Base-by-base conservation (phyloP, 1,140 invertebrate genomes). In the Odontomachus brunneus region DNA sequence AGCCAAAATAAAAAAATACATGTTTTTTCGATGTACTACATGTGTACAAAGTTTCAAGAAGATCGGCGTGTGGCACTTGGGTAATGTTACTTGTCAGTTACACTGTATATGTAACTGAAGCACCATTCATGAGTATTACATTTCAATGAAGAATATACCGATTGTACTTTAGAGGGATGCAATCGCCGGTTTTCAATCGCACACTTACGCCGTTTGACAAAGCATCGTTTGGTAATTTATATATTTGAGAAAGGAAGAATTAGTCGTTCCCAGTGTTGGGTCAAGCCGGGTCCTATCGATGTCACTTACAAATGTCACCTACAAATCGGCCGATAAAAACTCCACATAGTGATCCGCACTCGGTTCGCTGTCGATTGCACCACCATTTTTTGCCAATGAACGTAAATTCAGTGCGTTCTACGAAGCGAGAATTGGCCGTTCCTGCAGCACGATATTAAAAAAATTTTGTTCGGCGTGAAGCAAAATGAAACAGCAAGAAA, bases 301-400 rank as follows among this genome's bases (percentile, higher is more conserved):
- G 75, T 71, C 38, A 71, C 22, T 12, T 22, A 33, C 51, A 57
- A 80, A 38, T 69, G n/a, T n/a, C 38, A 71, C 22, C 17, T 22
- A 33, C 51, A 57, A 80, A 38, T 69, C 51, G 75, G 12, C 51
- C 65, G 75, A 69, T 57, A 69, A 80, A 57, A 80, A 80, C 24
- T 48, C 65, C 24, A 24, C 65, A 69, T 65, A 55, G 65, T 80
- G 33, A 80, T 22, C 53, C 33, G 65, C 24, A 55, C 63, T 69
- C 63, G 65, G 33, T 24, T 48, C n/a, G 65, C 75, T 44, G 71
- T 80, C 75, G 65, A 80, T 80, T n/a, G 24, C 65, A 22, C 65
- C 48, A 57, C 65, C 33, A 65, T 57, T 80, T 80, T 80, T 80
- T 71, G n/a, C 51, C 33, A 24, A n/a, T n/a, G n/a, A n/a, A 80